Evolutionary conservation across 64 coral and sea anemone species (phyloP), one percentile per base, ranked within the genome.

Genomic region (Actinia equina): DNA sequence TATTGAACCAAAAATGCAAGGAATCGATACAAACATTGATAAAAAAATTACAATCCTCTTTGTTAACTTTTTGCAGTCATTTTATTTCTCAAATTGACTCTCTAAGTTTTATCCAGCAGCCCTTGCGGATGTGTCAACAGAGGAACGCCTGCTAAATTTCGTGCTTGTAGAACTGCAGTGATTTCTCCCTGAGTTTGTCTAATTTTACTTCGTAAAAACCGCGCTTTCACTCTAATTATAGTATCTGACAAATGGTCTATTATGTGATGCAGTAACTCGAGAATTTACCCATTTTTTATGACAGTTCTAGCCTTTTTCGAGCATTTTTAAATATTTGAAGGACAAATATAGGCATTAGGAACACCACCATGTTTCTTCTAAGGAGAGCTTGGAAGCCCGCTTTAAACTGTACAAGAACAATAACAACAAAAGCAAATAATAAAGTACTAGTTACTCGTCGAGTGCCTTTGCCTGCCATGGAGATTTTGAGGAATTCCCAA

Each of bases 391-490:
- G n/a, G 69, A 74, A 41, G 10, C 23, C 67, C 18, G 23, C 3
- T 27, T 30, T 74, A 9, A 27, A 74, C 14, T n/a, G 22, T 41
- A 15, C 69, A 15, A 74, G 69, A 42, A 74, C 69, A 74, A n/a
- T 74, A 16, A 10, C 69, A 41, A 74, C 69, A 27, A 74, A 74
- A 26, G n/a, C 69, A 41, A 30, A 15, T 13, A 74, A 74, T 14
- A 74, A 74, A 41, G 69, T 74, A 74, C 69, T 74, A 74, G 69
- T 74, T 13, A 74, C 69, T 37, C 69, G 69, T 15, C n/a, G 69
- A 74, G 69, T 74, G n/a, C 69, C 69, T 14, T 12, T 74, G 25
- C 23, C 69, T 30, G 69, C 69, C 0, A 30, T 74, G 69, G 69
- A 74, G 25, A 41, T 74, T 30, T 41, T 74, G 26, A 74, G 26